Conservation (phyloP, 2,113 vertebrate species). For the Piprites chloris region DNA sequence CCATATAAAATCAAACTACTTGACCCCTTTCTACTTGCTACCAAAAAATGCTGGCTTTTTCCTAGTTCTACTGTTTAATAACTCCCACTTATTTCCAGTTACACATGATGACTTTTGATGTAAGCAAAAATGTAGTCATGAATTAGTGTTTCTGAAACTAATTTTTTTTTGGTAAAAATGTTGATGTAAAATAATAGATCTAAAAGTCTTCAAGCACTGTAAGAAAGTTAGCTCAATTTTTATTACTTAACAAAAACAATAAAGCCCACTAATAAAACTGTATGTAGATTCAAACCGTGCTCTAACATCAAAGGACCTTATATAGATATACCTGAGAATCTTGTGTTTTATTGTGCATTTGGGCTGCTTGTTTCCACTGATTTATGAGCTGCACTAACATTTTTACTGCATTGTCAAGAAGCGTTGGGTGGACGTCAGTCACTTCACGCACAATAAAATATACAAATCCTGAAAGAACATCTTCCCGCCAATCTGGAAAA, state of each 20-base stretch:
- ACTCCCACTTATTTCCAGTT: neutral
- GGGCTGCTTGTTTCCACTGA: conserved; percentile 95
- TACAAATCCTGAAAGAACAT: conserved; percentile 95
- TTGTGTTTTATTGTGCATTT: conserved; percentile 88
- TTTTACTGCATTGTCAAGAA: conserved; percentile 96
- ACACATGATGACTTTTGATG: neutral
- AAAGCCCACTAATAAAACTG: neutral
- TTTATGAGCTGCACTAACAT: conserved; percentile 97
- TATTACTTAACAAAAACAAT: neutral
- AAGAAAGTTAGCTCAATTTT: neutral
- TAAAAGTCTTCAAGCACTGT: neutral
- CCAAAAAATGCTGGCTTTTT: neutral
- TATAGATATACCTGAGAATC: conserved; percentile 82
- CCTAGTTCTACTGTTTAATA: neutral
- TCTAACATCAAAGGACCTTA: neutral
- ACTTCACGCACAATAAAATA: conserved; percentile 97
- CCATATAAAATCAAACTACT: neutral
- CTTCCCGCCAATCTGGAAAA: conserved; percentile 97
- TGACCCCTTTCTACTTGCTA: neutral
- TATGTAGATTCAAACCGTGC: neutral
- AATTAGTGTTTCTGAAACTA: neutral
- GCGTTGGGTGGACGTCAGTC: conserved; percentile 92
- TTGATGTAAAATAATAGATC: neutral
- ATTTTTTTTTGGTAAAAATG: neutral
- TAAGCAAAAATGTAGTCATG: neutral